phyloP scores from a whole-genome alignment of 2,888 invertebrate genomes.

The Andrena chrysosceles region DNA sequence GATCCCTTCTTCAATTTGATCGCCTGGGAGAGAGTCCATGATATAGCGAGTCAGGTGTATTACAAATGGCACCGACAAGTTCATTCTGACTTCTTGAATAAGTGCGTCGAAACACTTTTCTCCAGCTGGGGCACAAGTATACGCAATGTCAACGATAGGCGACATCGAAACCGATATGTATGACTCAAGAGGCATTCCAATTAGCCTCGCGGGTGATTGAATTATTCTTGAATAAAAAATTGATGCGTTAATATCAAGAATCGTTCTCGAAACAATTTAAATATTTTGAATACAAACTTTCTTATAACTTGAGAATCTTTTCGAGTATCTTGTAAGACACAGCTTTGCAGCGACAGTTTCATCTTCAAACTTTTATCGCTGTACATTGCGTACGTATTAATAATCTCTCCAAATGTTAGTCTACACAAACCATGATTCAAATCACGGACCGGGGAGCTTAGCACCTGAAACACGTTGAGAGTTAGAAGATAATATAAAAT shows the following conservation, averaged over 20 bases:
- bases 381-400: constrained; percentile 88
- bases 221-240: constrained; percentile 86
- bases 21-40: constrained; percentile 87
- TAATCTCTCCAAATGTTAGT: constrained; percentile 89
- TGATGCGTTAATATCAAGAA: not conserved
- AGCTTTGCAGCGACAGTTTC: constrained; percentile 89
- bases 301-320: constrained; percentile 88
- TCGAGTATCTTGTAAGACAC: constrained; percentile 90
- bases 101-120: constrained; percentile 89
- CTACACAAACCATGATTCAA: constrained; percentile 90
- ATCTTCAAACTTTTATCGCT: constrained; percentile 90
- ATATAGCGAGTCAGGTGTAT: constrained; percentile 87
- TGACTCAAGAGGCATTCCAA: constrained; percentile 86
- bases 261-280: not conserved
- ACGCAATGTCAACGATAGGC: constrained; percentile 90
- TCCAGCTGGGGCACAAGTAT: constrained; percentile 88
- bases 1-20: constrained; percentile 88
- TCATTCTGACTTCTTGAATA: constrained; percentile 90
- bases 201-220: constrained; percentile 88
- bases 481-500: not conserved
- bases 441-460: constrained; percentile 91
- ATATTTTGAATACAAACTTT: constrained; percentile 84
- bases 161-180: constrained; percentile 89
- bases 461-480: constrained; percentile 73
- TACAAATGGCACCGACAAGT: constrained; percentile 91